Base-by-base conservation (phyloP, 1,140 invertebrate genomes). In the Radopholus similis region DNA sequence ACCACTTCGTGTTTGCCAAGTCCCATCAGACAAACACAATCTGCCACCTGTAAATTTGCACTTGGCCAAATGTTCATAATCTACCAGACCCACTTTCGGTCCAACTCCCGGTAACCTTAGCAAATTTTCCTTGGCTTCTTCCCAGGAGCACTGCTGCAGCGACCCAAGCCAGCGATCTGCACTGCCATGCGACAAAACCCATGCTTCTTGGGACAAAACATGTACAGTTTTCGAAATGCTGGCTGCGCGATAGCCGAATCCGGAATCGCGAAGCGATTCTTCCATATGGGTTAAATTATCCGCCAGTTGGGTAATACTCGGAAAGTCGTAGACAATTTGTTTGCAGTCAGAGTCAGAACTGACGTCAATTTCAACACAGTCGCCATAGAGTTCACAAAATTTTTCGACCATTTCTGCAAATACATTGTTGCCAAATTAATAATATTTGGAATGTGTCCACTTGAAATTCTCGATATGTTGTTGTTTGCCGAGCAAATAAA, bases 401-500 rank as follows among this genome's bases (percentile, higher is more conserved):
- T 91, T 92, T 81, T 95, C 90, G 6, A 97, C 90, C 92, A 98
- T 93, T 23, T 86, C 85, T 40, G 81, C 11, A 77, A 68, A 59
- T 18, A 2, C 6, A 62, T 23, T 56, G 9, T 44, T 30, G 21
- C 15, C 3, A 56, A 18, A 38, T 56, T 15, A 3, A 11, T 21
- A 8, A 18, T 40, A 21, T 56, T 18, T 15, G 2, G n/a, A 56
- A 23, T 3, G 4, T 56, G 44, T 68, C 18, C 5, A 73, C 71
- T 72, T 18, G 72, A 75, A 40, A 73, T 74, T 54, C 73, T 21
- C 66, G 86, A 86, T 57, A 97, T 95, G 78, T 97, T 91, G 83
- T 97, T 97, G 82, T 97, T 97, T 65, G 93, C 91, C 59, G 93
- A 96, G 83, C 94, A 97, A 71, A 97, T 95, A 81, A 97, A 97